Evolutionary conservation across 2,113 vertebrate species (phyloP).

Genomic region (Uropsilus gracilis): DNA sequence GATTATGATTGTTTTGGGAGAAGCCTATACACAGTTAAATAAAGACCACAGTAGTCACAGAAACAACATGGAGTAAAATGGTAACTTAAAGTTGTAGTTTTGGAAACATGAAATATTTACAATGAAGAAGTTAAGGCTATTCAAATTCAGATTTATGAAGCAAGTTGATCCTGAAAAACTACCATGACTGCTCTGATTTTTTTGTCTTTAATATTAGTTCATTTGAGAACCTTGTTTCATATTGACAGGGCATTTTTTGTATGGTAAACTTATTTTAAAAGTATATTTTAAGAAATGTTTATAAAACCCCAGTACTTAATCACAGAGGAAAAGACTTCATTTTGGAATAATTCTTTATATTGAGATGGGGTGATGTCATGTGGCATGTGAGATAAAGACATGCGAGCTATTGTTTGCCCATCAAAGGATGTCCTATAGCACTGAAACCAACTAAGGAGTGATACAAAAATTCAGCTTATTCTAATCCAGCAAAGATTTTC

Average conservation of each 20-base stretch:
- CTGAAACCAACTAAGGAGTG: not conserved
- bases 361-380: too few relatives aligned
- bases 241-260: not conserved
- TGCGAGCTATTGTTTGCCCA: not conserved
- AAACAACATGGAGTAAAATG: constrained; percentile 1
- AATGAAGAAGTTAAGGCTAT: constrained; percentile 40
- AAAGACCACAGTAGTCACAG: not conserved
- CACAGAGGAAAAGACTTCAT: constrained; percentile 26
- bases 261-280: constrained; percentile 15
- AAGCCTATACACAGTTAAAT: not conserved
- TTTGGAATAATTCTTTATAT: constrained; percentile 54
- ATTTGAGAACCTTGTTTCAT: not conserved
- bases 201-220: constrained; percentile 38
- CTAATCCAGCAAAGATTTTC: constrained; percentile 5
- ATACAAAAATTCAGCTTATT: constrained; percentile 19
- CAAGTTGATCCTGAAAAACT: constrained; percentile 24
- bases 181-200: constrained; percentile 34
- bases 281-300: constrained; percentile 52
- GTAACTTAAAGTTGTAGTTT: constrained; percentile 34
- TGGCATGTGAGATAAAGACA: too few relatives aligned
- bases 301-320: constrained; percentile 18
- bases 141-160: constrained; percentile 24
- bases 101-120: constrained; percentile 51
- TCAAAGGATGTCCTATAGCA: not conserved
- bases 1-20: constrained; percentile 36